Conservation (phyloP, 2,888 invertebrate species). For the Caenorhabditis imperialis region DNA sequence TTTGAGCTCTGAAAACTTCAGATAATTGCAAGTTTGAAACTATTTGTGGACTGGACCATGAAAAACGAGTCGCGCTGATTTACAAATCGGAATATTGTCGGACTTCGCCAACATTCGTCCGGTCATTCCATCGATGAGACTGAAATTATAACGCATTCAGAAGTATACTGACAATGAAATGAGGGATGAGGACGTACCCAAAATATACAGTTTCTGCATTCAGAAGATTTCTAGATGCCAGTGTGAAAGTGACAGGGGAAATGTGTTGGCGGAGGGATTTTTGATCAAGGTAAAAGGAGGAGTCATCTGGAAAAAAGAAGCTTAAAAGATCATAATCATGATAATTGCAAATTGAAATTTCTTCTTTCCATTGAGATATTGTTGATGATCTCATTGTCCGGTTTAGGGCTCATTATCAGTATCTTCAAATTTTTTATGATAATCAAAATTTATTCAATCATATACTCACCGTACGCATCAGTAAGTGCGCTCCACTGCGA, state of each 20-base stretch:
- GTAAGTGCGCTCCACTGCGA: no score
- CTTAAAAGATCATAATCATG: no score
- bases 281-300: slow-evolving; percentile 52
- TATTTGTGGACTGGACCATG: no score
- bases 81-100: slow-evolving; percentile 34
- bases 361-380: no score
- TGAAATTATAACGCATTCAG: neutral
- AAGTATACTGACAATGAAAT: no score
- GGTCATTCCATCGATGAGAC: slow-evolving; percentile 46
- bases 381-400: no score
- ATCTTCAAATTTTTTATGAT: neutral
- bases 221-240: slow-evolving; percentile 37
- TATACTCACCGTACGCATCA: no score
- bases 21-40: no score
- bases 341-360: no score
- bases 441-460: no score
- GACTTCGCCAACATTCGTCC: slow-evolving; percentile 47
- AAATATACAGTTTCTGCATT: slow-evolving; percentile 42
- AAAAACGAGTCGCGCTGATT: slow-evolving; percentile 24
- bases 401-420: no score
- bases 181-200: no score
- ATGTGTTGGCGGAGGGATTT: slow-evolving; percentile 35
- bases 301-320: slow-evolving; percentile 40
- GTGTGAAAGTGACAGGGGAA: slow-evolving; percentile 36
- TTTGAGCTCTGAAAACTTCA: slow-evolving; percentile 17